phyloP scores from a whole-genome alignment of 2,888 invertebrate genomes.

The Oscheius sp. region DNA sequence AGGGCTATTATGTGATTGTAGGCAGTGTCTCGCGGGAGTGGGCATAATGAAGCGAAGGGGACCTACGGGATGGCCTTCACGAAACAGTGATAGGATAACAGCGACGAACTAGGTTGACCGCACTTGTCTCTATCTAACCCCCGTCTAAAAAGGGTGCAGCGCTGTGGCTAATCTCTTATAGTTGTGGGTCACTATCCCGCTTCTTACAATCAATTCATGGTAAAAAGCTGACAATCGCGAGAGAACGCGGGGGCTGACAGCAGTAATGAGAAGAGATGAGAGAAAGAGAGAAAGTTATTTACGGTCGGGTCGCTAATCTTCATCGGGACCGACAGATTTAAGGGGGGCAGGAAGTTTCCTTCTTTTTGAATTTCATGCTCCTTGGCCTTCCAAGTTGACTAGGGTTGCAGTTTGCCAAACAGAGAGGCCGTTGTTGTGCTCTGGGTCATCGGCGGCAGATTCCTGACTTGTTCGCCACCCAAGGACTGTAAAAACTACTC shows the following conservation, averaged over 20 bases:
- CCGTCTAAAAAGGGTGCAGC: constrained; percentile 8
- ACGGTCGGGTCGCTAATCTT: constrained; percentile 5
- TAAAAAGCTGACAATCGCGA: neutral
- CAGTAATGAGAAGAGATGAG: neutral
- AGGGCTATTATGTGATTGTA: constrained; percentile 26
- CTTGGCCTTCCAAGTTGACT: neutral
- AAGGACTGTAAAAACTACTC: too few species aligned
- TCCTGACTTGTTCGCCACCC: too few species aligned
- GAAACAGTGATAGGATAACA: constrained; percentile 37
- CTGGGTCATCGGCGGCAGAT: too few species aligned
- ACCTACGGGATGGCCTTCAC: constrained; percentile 22
- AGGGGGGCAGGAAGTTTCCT: neutral
- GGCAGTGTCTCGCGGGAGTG: constrained; percentile 25
- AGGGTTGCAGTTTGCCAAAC: neutral
- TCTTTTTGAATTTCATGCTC: neutral
- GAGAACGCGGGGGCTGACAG: neutral
- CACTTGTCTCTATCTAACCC: constrained; percentile 12
- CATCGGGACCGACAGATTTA: constrained; percentile 1
- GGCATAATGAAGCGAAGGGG: constrained; percentile 34
- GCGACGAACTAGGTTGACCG: constrained; percentile 37
- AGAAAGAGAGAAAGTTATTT: constrained; percentile 19
- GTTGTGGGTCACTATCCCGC: constrained; percentile 27
- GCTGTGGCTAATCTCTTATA: constrained; percentile 19
- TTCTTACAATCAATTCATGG: constrained; percentile 6
- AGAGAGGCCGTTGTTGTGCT: neutral